Evolutionary conservation across 2,888 invertebrate genomes (phyloP).

Genomic region (Drosophila vallismaia): DNA sequence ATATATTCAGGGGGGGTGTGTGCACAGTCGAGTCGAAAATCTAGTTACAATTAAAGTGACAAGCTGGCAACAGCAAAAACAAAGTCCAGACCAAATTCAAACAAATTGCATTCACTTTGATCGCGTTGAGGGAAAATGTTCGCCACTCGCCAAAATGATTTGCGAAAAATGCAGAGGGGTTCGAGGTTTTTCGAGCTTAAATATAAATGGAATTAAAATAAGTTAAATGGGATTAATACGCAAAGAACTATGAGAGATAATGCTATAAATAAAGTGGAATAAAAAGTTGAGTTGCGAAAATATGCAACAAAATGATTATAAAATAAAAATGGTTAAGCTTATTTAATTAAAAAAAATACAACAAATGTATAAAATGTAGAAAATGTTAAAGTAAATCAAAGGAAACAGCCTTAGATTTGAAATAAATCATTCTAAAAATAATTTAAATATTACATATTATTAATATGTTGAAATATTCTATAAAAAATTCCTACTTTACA

Average conservation of each 20-base stretch:
- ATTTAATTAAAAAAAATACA: too few relatives aligned
- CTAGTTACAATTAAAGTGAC: conserved; percentile 66
- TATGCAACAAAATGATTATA: too few relatives aligned
- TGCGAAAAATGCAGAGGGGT: not conserved
- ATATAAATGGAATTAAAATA: conserved; percentile 1
- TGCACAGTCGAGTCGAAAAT: conserved; percentile 44
- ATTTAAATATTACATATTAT: too few relatives aligned
- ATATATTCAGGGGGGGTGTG: not conserved
- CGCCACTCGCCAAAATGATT: conserved; percentile 1
- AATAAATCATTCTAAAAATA: too few relatives aligned
- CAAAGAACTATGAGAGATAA: too few relatives aligned
- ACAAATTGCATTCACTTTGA: conserved; percentile 35
- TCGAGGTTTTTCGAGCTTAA: not conserved
- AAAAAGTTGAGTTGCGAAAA: too few relatives aligned
- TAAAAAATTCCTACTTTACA: not conserved
- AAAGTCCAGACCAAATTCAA: conserved; percentile 18
- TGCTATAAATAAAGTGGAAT: too few relatives aligned
- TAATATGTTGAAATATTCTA: too few relatives aligned
- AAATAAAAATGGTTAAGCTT: too few relatives aligned
- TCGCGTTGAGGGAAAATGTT: not conserved
- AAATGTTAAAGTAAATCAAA: too few relatives aligned
- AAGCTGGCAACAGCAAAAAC: conserved; percentile 36
- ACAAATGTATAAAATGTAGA: too few relatives aligned
- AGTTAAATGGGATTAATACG: not conserved
- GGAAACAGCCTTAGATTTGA: too few relatives aligned